Base-by-base conservation (phyloP, 2,888 invertebrate genomes). In the Mycalesis mineus region DNA sequence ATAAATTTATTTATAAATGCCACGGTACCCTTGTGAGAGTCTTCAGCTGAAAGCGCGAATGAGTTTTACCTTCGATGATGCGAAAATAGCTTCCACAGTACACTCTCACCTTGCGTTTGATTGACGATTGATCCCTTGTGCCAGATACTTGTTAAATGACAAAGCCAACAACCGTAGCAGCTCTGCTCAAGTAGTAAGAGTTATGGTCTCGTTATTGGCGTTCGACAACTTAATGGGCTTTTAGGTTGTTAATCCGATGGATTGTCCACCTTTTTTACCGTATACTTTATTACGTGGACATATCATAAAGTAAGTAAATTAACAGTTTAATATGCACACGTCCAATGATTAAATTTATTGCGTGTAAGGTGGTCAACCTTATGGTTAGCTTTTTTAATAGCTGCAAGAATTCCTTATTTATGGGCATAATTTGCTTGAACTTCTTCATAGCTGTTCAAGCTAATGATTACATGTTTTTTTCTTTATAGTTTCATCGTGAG, bases 21-120 rank as follows among this genome's bases (percentile, higher is more conserved):
- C 77, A 80, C 77, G 75, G 74, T 85, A 86, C 86, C 86, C 84
- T 85, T 83, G 87, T 73, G 84, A 78, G 88, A 87, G 85, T 86
- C 78, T 85, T 83, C 82, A 84, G 80, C 84, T 76, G 88, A 89
- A 89, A 88, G 88, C 84, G 82, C 81, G 78, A 85, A 86, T 88
- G 84, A 82, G 80, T 87, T 82, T 89, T 89, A 87, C 89, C 89
- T 89, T 89, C 89, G 84, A 83, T 83, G 83, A 80, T 83, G 85
- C 85, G 85, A 88, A 89, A 89, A 89, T 89, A 88, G 87, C 84
- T 76, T 72, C 72, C 77, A 73, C 80, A 82, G 83, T 86, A 83
- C 79, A 86, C 88, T 88, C 84, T 89, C 84, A 85, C 89, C 89
- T 89, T 89, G 89, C 85, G 78, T 88, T 88, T 89, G 88, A 89